phyloP scores from a whole-genome alignment of 2,888 invertebrate species.

The Nebria salina region DNA sequence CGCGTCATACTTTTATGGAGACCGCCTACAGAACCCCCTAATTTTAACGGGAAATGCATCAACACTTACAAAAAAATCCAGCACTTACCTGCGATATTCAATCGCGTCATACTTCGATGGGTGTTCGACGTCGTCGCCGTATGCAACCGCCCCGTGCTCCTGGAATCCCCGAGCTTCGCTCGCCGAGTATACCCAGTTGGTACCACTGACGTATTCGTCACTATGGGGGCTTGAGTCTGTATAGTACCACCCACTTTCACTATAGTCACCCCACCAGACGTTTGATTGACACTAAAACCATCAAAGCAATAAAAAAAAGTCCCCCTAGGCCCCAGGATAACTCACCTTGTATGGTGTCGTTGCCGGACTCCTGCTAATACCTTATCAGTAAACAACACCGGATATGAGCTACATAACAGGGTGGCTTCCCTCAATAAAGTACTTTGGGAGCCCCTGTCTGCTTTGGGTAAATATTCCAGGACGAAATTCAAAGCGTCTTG shows the following conservation, averaged over 20 bases:
- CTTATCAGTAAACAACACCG: conserved; percentile 81
- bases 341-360: conserved; percentile 64
- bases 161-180: conserved; percentile 77
- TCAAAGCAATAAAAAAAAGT: too few species aligned
- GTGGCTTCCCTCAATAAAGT: conserved; percentile 83
- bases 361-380: conserved; percentile 79
- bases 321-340: too few species aligned
- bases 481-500: conserved; percentile 85
- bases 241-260: conserved; percentile 74
- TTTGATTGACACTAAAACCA: conserved; percentile 66
- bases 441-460: conserved; percentile 78
- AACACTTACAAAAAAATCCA: neutral
- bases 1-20: conserved; percentile 86
- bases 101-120: conserved; percentile 80
- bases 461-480: conserved; percentile 75
- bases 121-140: conserved; percentile 76
- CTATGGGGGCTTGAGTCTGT: conserved; percentile 47
- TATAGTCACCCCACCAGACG: conserved; percentile 80
- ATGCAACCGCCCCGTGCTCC: conserved; percentile 79
- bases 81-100: conserved; percentile 73
- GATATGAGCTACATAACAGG: conserved; percentile 81
- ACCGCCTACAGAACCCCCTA: conserved; percentile 78
- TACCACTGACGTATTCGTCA: conserved; percentile 48
- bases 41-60: conserved; percentile 27
- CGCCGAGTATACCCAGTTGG: conserved; percentile 67